Percentiles rank a stretch among this genome's conserved stretches.
These are phyloP conservation scores for Noctilio leporinus DNA, from an alignment of 2,113 vertebrate species.

Conservation along the genomic window DNA sequence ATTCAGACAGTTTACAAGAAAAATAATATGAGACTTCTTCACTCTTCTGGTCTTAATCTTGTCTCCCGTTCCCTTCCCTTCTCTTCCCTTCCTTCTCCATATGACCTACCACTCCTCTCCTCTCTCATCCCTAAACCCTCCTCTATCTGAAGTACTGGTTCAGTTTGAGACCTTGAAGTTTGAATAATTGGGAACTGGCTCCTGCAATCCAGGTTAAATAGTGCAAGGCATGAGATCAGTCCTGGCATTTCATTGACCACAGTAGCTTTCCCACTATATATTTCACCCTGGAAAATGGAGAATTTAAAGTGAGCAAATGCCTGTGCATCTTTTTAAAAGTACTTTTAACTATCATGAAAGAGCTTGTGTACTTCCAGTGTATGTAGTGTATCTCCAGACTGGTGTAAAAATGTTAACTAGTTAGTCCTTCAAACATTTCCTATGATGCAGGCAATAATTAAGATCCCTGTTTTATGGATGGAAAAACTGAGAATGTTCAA, in stretches of 20 bases:
- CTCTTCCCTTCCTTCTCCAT: background rate
- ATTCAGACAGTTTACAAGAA: background rate
- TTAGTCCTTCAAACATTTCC: constrained; percentile 19
- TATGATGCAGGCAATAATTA: constrained; percentile 20
- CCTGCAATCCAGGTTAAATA: background rate
- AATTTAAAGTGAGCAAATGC: background rate
- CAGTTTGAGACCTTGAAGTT: background rate
- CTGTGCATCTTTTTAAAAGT: background rate
- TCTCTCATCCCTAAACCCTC: background rate
- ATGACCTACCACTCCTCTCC: background rate
- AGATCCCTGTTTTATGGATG: constrained; percentile 9
- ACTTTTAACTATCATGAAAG: background rate
- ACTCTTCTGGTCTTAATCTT: background rate
- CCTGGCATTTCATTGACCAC: background rate
- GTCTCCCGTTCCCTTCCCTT: background rate
- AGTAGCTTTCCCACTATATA: background rate
- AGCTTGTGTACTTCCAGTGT: background rate
- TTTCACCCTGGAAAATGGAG: constrained; percentile 2
- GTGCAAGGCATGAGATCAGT: background rate
- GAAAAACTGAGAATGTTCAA: constrained; percentile 35
- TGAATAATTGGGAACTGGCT: background rate
- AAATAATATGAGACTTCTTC: background rate
- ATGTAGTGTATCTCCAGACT: background rate
- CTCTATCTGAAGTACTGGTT: background rate
- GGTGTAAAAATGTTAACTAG: background rate